Evolutionary conservation across 2,797 vertebrate species (phyloP).

Genomic region (Betta splendens): DNA sequence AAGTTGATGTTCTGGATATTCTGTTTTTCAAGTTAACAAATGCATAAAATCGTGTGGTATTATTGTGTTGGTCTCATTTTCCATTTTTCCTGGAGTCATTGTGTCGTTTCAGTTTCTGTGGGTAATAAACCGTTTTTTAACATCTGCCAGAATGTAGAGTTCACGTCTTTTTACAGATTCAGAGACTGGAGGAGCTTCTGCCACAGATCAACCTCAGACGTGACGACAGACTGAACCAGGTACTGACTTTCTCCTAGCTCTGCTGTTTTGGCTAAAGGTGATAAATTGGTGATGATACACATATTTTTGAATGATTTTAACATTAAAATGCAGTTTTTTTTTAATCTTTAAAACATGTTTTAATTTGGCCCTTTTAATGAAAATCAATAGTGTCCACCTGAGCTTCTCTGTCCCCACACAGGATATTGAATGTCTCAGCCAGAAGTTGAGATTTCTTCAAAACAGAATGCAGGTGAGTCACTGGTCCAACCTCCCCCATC

Average conservation of each 20-base stretch:
- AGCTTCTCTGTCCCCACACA: conserved; percentile 41
- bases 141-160: background rate
- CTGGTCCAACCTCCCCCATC: conserved; percentile 2
- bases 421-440: conserved; percentile 80
- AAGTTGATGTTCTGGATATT: too few species aligned
- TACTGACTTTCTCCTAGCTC: conserved; percentile 32
- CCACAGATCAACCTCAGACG: conserved; percentile 78
- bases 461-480: conserved; percentile 80
- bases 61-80: too few species aligned
- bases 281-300: too few species aligned
- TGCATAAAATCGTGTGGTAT: too few species aligned
- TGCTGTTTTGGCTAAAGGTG: too few species aligned
- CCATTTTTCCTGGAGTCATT: too few species aligned
- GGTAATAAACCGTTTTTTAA: background rate
- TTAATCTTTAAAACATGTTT: too few species aligned
- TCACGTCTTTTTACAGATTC: conserved; percentile 67
- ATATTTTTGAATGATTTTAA: too few species aligned
- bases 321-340: too few species aligned
- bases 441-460: conserved; percentile 81
- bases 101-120: background rate
- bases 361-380: too few species aligned
- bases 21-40: too few species aligned
- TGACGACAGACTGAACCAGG: conserved; percentile 77
- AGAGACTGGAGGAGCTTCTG: conserved; percentile 79
- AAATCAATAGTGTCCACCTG: background rate